Evolutionary conservation across 2,888 invertebrate species (phyloP).

Genomic region (Hermaeophaga mercurialis): DNA sequence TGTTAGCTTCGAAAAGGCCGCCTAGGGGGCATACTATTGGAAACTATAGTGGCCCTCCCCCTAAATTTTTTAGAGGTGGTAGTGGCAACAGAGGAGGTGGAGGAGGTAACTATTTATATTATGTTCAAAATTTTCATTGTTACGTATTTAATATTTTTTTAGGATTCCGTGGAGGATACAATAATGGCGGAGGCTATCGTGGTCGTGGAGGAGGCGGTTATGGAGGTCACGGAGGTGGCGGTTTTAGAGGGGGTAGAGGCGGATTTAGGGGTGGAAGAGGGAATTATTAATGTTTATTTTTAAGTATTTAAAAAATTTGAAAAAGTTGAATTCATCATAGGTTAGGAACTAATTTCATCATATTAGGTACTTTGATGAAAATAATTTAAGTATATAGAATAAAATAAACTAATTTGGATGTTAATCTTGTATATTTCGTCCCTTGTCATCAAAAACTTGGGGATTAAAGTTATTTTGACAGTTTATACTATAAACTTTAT

Average conservation of each 20-base stretch:
- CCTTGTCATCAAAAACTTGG: too few relatives aligned
- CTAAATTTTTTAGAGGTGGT: conserved; percentile 55
- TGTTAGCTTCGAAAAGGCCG: conserved; percentile 61
- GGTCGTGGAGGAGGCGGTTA: conserved; percentile 26
- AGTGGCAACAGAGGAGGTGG: conserved; percentile 32
- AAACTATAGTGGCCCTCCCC: conserved; percentile 51
- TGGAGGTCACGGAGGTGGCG: conserved; percentile 39
- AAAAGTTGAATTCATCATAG: too few relatives aligned
- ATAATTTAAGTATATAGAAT: too few relatives aligned
- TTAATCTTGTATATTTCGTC: too few relatives aligned
- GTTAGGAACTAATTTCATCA: too few relatives aligned
- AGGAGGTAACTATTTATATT: not conserved
- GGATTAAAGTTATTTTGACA: too few relatives aligned
- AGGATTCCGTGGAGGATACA: conserved; percentile 31
- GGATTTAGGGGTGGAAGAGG: conserved; percentile 31
- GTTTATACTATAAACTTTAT: too few relatives aligned
- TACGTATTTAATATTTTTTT: conserved; percentile 1
- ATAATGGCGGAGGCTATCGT: conserved; percentile 27
- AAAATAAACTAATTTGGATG: too few relatives aligned
- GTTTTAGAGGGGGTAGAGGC: conserved; percentile 30
- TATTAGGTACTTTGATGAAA: too few relatives aligned
- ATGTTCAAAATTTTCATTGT: too few relatives aligned
- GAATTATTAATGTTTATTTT: too few relatives aligned
- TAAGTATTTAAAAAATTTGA: too few relatives aligned
- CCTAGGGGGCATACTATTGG: conserved; percentile 58